Percentiles rank a stretch among this genome's conserved stretches.
Conservation (phyloP, 37 sponge, comb jelly and placozoan species). For the Halichondria panicea region DNA sequence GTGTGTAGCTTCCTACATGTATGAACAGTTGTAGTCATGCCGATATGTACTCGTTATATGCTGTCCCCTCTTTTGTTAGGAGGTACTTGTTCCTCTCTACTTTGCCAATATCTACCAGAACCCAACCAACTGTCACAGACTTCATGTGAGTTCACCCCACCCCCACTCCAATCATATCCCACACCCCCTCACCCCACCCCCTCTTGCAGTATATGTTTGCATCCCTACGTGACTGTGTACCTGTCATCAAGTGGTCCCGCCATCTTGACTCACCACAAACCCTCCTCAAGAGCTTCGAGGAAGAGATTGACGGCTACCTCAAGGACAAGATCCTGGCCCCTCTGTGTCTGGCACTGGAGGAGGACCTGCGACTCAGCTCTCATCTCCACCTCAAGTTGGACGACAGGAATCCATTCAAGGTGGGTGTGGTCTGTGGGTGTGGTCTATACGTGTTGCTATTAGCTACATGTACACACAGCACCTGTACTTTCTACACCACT, state of each 20-base stretch:
- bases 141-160: conserved; percentile 62
- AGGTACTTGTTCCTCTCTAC: conserved; percentile 81
- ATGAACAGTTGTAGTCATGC: too few relatives aligned
- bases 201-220: conserved; percentile 92
- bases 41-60: background rate
- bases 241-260: conserved; percentile 37
- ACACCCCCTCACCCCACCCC: background rate
- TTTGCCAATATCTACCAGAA: conserved; percentile 63
- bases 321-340: conserved; percentile 65
- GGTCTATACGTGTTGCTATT: too few relatives aligned
- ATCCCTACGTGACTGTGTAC: conserved; percentile 87
- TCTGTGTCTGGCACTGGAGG: conserved; percentile 82
- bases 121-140: conserved; percentile 75
- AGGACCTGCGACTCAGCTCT: conserved; percentile 84
- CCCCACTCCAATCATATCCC: background rate
- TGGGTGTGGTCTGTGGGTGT: too few relatives aligned
- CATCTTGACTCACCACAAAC: conserved; percentile 54
- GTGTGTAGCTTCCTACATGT: too few relatives aligned
- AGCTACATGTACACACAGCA: too few relatives aligned
- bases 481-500: too few relatives aligned
- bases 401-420: conserved; percentile 95
- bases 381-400: conserved; percentile 92
- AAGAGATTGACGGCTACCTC: conserved; percentile 60
- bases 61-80: conserved; percentile 33
- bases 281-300: conserved; percentile 64